Base-by-base conservation (phyloP, 2,888 invertebrate genomes). In the Itoplectis maculator region DNA sequence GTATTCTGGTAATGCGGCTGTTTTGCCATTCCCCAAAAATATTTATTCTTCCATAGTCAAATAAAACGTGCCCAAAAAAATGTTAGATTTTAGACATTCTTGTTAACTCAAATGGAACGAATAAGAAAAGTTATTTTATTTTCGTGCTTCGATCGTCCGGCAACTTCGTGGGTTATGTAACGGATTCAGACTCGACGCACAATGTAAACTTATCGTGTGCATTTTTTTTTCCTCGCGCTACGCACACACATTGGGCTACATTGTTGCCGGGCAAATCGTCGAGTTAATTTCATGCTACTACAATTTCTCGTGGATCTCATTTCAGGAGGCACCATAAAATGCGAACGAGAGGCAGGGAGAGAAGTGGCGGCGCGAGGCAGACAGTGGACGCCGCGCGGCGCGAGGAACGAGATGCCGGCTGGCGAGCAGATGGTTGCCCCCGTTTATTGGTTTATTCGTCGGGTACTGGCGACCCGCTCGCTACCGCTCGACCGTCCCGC, bases 391-490 rank as follows among this genome's bases (percentile, higher is more conserved):
- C 77, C 29, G 63, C 59, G 63, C 78, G 75, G 75, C 77, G 79
- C 83, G 77, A 79, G 72, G 77, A 85, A 85, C 88, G 87, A 88
- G 87, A 89, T 90, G 91, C 91, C 92, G 92, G 92, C 91, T 92
- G 92, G 90, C 89, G 88, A 91, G 92, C 92, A 93, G 92, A 93
- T 93, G 92, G 91, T 91, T 90, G 91, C 90, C 87, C 84, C 88
- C 92, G 92, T 92, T 92, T 92, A 92, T 92, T 93, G 92, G 92
- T 92, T 92, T 91, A 92, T 91, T 92, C 91, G 91, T 89, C 87
- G 88, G n/a, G 83, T 87, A 88, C 89, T 89, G 86, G 89, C 90
- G 87, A 88, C 87, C 86, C 86, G 88, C 73, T 80, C 56, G 54
- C 54, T 76, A 15, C 73, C 20, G 61, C 73, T 61, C 65, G 73